Evolutionary conservation across 2,888 invertebrate species (phyloP).

Genomic region (Sinohyriopsis cumingii): DNA sequence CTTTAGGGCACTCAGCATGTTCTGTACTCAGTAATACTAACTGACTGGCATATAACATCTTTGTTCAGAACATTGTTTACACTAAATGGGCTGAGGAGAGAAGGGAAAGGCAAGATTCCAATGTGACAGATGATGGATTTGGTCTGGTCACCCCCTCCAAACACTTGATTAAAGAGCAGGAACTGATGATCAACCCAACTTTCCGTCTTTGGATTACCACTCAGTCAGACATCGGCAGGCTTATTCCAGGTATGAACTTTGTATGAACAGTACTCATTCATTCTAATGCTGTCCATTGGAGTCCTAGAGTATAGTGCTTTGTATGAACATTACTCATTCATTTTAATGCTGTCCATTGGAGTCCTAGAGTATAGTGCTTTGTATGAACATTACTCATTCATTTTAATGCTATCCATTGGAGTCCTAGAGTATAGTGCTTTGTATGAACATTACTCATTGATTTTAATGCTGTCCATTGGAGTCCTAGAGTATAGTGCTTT

Average conservation of each 20-base stretch:
- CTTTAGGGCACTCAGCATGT: no score
- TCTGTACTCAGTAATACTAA: no score
- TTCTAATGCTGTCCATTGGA: no score
- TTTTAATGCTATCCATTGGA: no score
- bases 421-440: no score
- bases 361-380: no score
- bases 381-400: background rate
- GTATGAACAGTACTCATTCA: background rate
- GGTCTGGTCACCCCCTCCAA: conserved; percentile 47
- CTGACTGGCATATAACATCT: background rate
- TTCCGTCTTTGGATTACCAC: conserved; percentile 69
- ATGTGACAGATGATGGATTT: conserved; percentile 45
- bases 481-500: no score
- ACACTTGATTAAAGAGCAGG: conserved; percentile 7
- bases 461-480: no score
- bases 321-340: background rate
- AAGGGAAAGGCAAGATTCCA: conserved; percentile 26
- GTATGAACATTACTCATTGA: background rate
- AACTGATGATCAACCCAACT: conserved; percentile 42
- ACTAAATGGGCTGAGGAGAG: conserved; percentile 41
- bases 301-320: no score
- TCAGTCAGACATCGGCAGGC: conserved; percentile 50
- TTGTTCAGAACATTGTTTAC: conserved; percentile 55
- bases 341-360: no score
- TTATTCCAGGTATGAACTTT: conserved; percentile 59